These are phyloP conservation scores for Anthonomus grandis DNA, from an alignment of 1,140 invertebrate species.

Conservation along the genomic window DNA sequence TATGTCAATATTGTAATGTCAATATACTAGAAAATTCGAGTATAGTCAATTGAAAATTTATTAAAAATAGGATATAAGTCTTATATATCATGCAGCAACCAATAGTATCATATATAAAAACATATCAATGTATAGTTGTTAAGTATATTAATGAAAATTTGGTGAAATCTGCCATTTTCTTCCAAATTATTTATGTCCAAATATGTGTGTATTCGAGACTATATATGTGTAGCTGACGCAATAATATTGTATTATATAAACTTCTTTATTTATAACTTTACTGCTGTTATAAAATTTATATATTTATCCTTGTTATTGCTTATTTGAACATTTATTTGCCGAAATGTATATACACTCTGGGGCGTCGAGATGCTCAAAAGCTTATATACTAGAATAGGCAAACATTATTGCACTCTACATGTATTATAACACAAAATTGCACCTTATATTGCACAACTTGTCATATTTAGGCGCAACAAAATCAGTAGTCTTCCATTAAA, in stretches of 20 bases:
- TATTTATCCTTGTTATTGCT: not conserved
- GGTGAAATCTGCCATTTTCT: conserved; percentile 19
- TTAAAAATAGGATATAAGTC: no score
- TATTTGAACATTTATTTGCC: not conserved
- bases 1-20: no score
- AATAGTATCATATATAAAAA: conserved; percentile 37
- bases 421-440: no score
- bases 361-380: no score
- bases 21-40: no score
- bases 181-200: conserved; percentile 14
- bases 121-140: conserved; percentile 34
- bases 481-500: conserved; percentile 10
- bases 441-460: not conserved
- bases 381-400: no score
- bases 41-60: no score
- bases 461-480: not conserved
- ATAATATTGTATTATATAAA: conserved; percentile 17
- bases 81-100: conserved; percentile 26
- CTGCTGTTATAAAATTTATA: not conserved
- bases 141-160: not conserved
- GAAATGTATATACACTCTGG: no score
- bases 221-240: conserved; percentile 5
- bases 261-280: conserved; percentile 1
- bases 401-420: no score
- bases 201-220: conserved; percentile 12